phyloP scores from a whole-genome alignment of 2,113 vertebrate genomes.

The Haemorhous mexicanus region DNA sequence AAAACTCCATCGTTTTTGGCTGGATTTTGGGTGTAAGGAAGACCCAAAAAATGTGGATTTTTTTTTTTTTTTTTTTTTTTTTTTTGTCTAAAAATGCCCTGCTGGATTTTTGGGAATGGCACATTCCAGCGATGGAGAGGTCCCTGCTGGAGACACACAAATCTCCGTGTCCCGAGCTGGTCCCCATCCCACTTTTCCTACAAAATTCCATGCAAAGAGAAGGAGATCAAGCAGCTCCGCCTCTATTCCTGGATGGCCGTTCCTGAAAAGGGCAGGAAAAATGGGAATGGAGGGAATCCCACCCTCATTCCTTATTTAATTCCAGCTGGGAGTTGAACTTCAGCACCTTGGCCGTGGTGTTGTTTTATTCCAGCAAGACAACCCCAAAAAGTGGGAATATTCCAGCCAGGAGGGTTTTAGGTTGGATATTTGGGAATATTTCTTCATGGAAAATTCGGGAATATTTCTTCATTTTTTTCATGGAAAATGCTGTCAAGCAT shows the following conservation, averaged over 20 bases:
- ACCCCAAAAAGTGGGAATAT: background rate
- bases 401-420: background rate
- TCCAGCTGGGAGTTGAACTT: background rate
- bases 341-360: fast-evolving
- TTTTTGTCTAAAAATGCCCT: background rate
- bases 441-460: background rate
- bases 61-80: background rate
- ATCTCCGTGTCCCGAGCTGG: fast-evolving
- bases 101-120: background rate
- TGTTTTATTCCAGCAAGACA: background rate
- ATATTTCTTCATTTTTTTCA: background rate
- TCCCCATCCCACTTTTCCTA: background rate
- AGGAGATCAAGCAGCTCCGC: fast-evolving
- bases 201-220: background rate
- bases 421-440: background rate
- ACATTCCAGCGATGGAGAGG: background rate
- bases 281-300: background rate
- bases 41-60: background rate
- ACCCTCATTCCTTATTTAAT: background rate
- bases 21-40: background rate
- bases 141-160: background rate
- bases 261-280: background rate
- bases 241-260: fast-evolving
- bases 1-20: fast-evolving
- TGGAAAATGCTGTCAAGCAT: background rate